A percentile compares a stretch with the other conserved stretches of the same genome.
Evolutionary conservation across 2,113 vertebrate species (phyloP).

Genomic region (Odocoileus hemionus): DNA sequence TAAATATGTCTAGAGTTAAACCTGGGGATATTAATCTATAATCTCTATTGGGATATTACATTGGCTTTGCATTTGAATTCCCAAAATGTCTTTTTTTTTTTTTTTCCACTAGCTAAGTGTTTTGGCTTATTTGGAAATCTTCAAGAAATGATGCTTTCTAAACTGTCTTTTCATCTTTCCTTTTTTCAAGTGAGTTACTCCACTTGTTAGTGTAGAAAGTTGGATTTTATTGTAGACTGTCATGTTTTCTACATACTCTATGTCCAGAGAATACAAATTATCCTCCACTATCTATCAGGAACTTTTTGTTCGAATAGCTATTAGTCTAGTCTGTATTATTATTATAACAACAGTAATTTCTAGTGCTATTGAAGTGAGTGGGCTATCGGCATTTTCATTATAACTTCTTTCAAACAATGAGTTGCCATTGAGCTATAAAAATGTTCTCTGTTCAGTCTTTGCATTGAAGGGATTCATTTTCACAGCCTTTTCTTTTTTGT

Average conservation of each 20-base stretch:
- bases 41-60: neutral
- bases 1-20: constrained; percentile 13
- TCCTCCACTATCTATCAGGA: constrained; percentile 36
- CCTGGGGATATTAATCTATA: constrained; percentile 34
- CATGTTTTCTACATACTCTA: constrained; percentile 51
- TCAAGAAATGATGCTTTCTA: constrained; percentile 15
- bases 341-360: constrained; percentile 65
- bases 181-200: constrained; percentile 22
- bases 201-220: constrained; percentile 54
- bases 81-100: neutral
- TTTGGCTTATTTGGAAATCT: constrained; percentile 27
- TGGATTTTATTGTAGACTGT: constrained; percentile 43
- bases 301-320: constrained; percentile 61
- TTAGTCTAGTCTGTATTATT: constrained; percentile 57
- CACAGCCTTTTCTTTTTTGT: constrained; percentile 26
- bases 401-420: constrained; percentile 49
- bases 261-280: constrained; percentile 68
- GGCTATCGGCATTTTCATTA: constrained; percentile 53
- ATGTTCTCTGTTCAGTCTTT: constrained; percentile 29
- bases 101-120: neutral
- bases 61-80: constrained; percentile 34
- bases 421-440: constrained; percentile 61
- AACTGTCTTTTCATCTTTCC: neutral
- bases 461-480: constrained; percentile 41
- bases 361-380: constrained; percentile 53